phyloP scores from a whole-genome alignment of 2,113 vertebrate species.

The mouse (Mus musculus) region GRCm39 chr8:109908001-109908500 shows the following conservation, averaged over 20 bases:
- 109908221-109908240: conserved; percentile 48
- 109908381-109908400: conserved; percentile 49
- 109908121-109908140: not conserved
- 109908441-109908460: conserved; percentile 9
- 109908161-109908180: not conserved
- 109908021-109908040: not conserved
- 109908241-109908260: not conserved
- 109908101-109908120: not conserved
- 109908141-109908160: not conserved
- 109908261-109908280: conserved; percentile 21
- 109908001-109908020: not conserved
- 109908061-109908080: not conserved
- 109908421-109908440: conserved; percentile 41
- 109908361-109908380: not conserved
- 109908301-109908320: not conserved
- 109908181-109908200: conserved; percentile 23
- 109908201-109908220: not conserved
- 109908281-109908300: conserved; percentile 36
- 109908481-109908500: not conserved
- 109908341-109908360: not conserved
- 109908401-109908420: not conserved
- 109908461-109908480: conserved; percentile 56
- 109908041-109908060: not conserved
- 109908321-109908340: not conserved
- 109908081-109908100: not conserved